Percentiles rank a stretch among this genome's conserved stretches.
Evolutionary conservation across 2,888 invertebrate genomes (phyloP).

Genomic region (Candidula unifasciata): DNA sequence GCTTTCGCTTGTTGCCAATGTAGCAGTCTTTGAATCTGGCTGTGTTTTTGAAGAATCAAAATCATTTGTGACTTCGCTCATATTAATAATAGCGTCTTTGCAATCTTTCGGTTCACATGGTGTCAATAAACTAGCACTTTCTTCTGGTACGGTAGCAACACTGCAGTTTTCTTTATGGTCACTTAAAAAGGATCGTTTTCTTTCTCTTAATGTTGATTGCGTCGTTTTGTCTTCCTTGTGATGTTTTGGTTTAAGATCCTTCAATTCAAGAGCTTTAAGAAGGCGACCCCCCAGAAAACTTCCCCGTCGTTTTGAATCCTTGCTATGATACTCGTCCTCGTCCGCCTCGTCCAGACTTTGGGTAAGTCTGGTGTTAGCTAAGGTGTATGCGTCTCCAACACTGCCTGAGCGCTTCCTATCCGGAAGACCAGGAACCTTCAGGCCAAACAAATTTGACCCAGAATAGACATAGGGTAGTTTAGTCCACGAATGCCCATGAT

Average conservation of each 20-base stretch:
- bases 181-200: conserved; percentile 5
- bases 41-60: conserved; percentile 57
- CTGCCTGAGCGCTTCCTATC: conserved; percentile 71
- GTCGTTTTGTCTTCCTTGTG: conserved; percentile 36
- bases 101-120: conserved; percentile 37
- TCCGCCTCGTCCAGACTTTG: conserved; percentile 56
- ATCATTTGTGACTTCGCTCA: conserved; percentile 4
- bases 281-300: conserved; percentile 56
- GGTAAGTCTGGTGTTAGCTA: conserved; percentile 46
- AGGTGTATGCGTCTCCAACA: conserved; percentile 62
- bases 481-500: conserved; percentile 57
- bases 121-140: conserved; percentile 38
- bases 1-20: background rate
- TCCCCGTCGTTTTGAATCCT: conserved; percentile 55
- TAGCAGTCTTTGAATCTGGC: background rate
- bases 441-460: conserved; percentile 71
- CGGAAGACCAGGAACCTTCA: conserved; percentile 65
- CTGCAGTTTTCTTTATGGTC: conserved; percentile 40
- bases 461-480: conserved; percentile 72
- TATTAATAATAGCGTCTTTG: conserved; percentile 35
- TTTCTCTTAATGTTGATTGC: conserved; percentile 21
- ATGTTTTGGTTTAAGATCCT: conserved; percentile 50
- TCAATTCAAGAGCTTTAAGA: conserved; percentile 53
- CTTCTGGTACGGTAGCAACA: conserved; percentile 34
- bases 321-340: conserved; percentile 29